A percentile compares a stretch with the other conserved stretches of the same genome.
phyloP scores from a whole-genome alignment of 2,797 vertebrate species.

The Notamacropus eugenii region DNA sequence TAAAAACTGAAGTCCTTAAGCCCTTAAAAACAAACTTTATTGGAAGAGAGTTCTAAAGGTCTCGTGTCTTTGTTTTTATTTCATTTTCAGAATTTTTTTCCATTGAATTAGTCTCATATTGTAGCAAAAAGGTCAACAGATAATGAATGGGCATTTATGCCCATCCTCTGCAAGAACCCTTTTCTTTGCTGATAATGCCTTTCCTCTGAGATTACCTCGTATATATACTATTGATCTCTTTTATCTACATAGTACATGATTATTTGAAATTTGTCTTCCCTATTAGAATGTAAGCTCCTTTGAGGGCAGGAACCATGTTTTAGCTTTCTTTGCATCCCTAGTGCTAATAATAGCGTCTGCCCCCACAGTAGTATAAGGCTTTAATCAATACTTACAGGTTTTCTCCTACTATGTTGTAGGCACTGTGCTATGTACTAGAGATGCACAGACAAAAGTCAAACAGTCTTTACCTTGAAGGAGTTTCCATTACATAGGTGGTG shows the following conservation, averaged over 20 bases:
- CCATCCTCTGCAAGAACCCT: background rate
- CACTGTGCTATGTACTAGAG: background rate
- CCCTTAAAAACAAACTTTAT: background rate
- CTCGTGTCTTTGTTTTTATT: background rate
- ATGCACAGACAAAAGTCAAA: background rate
- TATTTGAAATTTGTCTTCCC: background rate
- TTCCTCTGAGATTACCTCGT: background rate
- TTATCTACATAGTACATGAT: background rate
- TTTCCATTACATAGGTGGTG: background rate
- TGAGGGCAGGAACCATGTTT: background rate
- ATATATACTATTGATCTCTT: background rate
- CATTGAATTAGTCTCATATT: background rate
- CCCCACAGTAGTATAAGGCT: background rate
- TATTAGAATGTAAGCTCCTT: background rate
- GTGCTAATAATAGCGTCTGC: background rate
- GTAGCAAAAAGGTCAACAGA: background rate
- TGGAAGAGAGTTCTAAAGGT: background rate
- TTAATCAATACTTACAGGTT: background rate
- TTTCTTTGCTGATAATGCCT: background rate
- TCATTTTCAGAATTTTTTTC: background rate
- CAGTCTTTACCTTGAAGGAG: background rate
- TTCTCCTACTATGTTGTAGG: background rate
- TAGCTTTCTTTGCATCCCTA: background rate
- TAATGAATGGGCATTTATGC: background rate
- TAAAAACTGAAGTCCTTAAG: background rate